Base-by-base conservation (phyloP, 2,113 vertebrate species). In the Limnothrissa miodon region DNA sequence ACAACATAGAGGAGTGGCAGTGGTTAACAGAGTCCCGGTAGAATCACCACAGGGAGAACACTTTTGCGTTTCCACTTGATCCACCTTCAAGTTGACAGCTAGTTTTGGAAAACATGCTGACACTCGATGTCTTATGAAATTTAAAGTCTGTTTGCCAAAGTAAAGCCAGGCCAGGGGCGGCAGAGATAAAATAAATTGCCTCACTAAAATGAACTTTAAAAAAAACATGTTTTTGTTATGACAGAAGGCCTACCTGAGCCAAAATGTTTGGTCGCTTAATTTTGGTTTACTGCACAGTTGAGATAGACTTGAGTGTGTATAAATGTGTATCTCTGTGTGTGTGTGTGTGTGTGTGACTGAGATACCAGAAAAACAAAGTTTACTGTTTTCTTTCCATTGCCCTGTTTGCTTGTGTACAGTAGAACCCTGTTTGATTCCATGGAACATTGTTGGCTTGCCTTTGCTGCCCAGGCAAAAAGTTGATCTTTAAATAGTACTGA, bases 311-410 rank as follows among this genome's bases (percentile, higher is more conserved):
- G n/a, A 29, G n/a, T 9, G 9, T 66, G n/a, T 29, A 42, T 33
- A n/a, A 45, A 44, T 78, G 39, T 82, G 62, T 78, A 25, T 83
- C n/a, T n/a, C n/a, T 62, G 23, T 62, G 56, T 36, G 42, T 74
- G 66, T 78, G 39, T 82, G 66, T 78, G 44, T 83, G 45, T 78
- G 44, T 78, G 81, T 70, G 81, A 45, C 45, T n/a, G 15, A 80
- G 23, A 25, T 13, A 25, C 8, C 51, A 21, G 19, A 19, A 53
- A 5, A 23, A 21, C 51, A 53, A 23, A 53, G 51, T 53, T 53
- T 6, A 23, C 3, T 53, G 51, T 53, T 53, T 51, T 13, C 48
- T 51, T 51, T 51, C 5, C 48, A 19, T 15, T 19, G 45, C 17
- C 48, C 48, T 23, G 51, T 23, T 53, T 53, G 48, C 19, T 23